Evolutionary conservation across 2,113 vertebrate species (phyloP).

Genomic region (Strigops habroptila): DNA sequence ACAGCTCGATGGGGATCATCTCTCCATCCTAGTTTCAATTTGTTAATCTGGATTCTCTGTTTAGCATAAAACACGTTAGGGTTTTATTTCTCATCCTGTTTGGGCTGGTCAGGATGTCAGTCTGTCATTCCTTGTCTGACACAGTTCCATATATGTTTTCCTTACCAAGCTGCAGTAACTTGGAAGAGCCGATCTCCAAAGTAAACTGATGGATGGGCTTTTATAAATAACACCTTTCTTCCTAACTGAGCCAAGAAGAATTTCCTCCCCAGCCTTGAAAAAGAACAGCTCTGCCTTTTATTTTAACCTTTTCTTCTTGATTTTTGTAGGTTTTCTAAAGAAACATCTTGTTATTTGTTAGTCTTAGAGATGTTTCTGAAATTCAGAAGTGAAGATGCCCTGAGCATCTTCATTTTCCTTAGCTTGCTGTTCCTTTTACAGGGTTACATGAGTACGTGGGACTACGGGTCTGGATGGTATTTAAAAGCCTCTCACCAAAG

Average conservation of each 20-base stretch:
- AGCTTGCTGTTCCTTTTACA: not conserved
- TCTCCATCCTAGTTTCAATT: not conserved
- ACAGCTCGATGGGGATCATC: not conserved
- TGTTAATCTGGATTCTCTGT: not conserved
- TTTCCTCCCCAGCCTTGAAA: constrained; percentile 39
- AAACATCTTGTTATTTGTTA: not conserved
- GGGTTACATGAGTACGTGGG: not conserved
- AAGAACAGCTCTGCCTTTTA: not conserved
- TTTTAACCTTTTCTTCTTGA: not conserved
- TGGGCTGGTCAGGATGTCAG: constrained; percentile 8
- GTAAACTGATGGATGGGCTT: constrained; percentile 11
- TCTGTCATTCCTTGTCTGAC: not conserved
- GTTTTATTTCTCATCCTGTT: constrained; percentile 7
- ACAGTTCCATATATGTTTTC: not conserved
- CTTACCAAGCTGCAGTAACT: not conserved
- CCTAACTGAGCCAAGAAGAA: constrained; percentile 13
- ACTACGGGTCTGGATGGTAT: not conserved
- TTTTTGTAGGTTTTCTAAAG: constrained; percentile 9
- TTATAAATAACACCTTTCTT: not conserved
- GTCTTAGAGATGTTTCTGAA: not conserved
- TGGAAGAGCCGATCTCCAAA: not conserved
- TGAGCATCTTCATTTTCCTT: not conserved
- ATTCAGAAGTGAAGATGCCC: not conserved
- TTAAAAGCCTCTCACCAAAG: not conserved
- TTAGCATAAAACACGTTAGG: not conserved